Evolutionary conservation across 2,797 vertebrate genomes (phyloP).

Genomic region (Catamblyrhynchus diadema): DNA sequence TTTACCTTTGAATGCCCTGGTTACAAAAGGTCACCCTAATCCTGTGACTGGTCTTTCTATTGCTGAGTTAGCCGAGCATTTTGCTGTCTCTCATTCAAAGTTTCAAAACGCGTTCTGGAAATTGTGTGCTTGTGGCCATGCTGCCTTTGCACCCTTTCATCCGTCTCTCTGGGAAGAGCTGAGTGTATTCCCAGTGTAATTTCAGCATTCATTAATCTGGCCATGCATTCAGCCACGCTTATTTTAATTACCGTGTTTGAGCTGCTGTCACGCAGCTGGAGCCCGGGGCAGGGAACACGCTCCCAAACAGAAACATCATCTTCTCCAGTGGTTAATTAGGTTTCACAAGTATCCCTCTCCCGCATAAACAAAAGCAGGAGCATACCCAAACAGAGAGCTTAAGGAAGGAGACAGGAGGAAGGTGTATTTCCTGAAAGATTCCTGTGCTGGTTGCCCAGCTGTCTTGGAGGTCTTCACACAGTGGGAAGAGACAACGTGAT

Average conservation of each 20-base stretch:
- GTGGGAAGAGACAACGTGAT: not conserved
- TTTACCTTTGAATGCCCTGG: constrained; percentile 16
- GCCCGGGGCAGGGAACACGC: not conserved
- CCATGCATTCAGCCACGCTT: not conserved
- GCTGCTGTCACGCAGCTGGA: constrained; percentile 39
- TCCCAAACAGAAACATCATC: not conserved
- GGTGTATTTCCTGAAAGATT: not conserved
- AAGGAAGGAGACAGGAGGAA: not conserved
- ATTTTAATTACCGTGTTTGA: not conserved
- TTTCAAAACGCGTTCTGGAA: constrained; percentile 45
- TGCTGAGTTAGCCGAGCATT: not conserved
- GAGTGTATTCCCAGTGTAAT: not conserved
- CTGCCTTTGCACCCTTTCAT: not conserved
- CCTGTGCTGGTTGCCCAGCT: not conserved
- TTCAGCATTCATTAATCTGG: not conserved
- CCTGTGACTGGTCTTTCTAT: not conserved
- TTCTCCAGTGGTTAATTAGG: constrained; percentile 33
- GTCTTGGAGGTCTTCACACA: not conserved
- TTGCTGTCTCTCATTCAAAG: not conserved
- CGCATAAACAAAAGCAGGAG: constrained; percentile 2
- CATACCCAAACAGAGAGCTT: not conserved
- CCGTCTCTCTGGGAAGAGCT: not conserved
- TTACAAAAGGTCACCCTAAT: constrained; percentile 31
- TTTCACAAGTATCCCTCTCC: not conserved
- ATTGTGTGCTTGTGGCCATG: not conserved